phyloP scores from a whole-genome alignment of 2,888 invertebrate species.

The Pemphredon lugubris region DNA sequence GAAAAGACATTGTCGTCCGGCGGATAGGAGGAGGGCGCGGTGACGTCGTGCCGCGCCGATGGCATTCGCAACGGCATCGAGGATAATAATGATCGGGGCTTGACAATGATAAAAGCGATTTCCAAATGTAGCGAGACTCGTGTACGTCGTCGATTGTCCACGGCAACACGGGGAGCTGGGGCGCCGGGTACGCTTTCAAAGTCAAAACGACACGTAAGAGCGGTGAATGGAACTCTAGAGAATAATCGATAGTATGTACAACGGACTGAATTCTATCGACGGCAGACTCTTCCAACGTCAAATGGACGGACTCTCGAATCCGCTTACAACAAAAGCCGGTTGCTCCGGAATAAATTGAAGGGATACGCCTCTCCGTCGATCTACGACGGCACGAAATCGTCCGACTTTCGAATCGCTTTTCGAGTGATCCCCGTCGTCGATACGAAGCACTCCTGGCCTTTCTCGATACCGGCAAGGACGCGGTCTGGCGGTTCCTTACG shows the following conservation, averaged over 20 bases:
- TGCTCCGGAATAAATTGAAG: conserved; percentile 65
- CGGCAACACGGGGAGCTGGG: background rate
- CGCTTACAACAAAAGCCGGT: conserved; percentile 65
- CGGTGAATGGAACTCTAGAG: conserved; percentile 62
- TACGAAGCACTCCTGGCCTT: conserved; percentile 15
- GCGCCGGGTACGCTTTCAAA: conserved; percentile 50
- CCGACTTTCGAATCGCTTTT: conserved; percentile 45
- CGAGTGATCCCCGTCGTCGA: conserved; percentile 17
- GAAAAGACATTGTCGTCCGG: too few relatives aligned
- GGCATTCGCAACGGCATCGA: background rate
- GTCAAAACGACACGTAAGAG: conserved; percentile 61
- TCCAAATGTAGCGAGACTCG: conserved; percentile 11
- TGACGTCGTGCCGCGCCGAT: too few relatives aligned
- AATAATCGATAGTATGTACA: conserved; percentile 69
- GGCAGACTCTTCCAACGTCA: conserved; percentile 47
- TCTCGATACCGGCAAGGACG: conserved; percentile 9
- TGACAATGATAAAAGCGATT: conserved; percentile 27
- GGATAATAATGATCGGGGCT: conserved; percentile 18
- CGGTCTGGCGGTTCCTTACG: too few relatives aligned
- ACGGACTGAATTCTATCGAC: conserved; percentile 58
- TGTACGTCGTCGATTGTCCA: background rate
- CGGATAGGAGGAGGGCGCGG: too few relatives aligned
- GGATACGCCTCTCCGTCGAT: conserved; percentile 49
- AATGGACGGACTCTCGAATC: conserved; percentile 61
- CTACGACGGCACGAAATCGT: conserved; percentile 43